These are phyloP conservation scores for Axinella damicornis DNA, from an alignment of 37 sponge, comb jelly and placozoan genomes.

Conservation along the genomic window DNA sequence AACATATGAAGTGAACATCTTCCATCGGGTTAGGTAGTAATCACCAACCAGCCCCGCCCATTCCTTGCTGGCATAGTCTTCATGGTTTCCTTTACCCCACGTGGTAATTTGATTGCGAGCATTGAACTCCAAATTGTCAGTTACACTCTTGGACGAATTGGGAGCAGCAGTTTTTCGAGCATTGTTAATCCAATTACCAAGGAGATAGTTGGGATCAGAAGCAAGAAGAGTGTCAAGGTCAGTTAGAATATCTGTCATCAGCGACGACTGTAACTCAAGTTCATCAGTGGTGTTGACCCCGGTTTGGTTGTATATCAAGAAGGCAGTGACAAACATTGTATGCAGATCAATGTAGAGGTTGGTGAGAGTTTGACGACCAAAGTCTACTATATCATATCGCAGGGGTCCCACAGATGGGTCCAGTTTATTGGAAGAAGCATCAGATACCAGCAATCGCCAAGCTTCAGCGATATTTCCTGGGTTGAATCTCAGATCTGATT, in stretches of 20 bases:
- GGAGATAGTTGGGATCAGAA: conserved; percentile 57
- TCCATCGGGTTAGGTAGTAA: conserved; percentile 68
- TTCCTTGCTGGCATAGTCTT: conserved; percentile 77
- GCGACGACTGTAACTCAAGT: too few relatives aligned
- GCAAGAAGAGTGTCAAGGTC: conserved; percentile 48
- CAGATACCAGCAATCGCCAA: conserved; percentile 24
- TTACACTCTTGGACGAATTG: neutral
- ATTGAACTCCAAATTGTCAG: conserved; percentile 55
- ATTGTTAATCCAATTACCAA: conserved; percentile 69
- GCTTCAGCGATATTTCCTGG: conserved; percentile 24
- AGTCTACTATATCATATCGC: conserved; percentile 70
- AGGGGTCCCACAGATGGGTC: conserved; percentile 38
- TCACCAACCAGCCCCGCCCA: conserved; percentile 70
- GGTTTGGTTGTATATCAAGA: too few relatives aligned
- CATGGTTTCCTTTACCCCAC: conserved; percentile 81
- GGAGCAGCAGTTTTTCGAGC: conserved; percentile 33
- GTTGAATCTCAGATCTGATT: neutral
- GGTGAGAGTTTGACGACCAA: conserved; percentile 54
- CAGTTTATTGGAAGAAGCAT: neutral
- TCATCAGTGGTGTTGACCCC: too few relatives aligned
- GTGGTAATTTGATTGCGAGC: conserved; percentile 85
- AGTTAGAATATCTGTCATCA: conserved; percentile 28
- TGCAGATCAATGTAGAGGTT: conserved; percentile 43
- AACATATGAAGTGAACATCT: conserved; percentile 57
- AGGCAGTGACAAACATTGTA: too few relatives aligned